Evolutionary conservation across 2,888 invertebrate genomes (phyloP).

Genomic region (Chelonus formosanus): DNA sequence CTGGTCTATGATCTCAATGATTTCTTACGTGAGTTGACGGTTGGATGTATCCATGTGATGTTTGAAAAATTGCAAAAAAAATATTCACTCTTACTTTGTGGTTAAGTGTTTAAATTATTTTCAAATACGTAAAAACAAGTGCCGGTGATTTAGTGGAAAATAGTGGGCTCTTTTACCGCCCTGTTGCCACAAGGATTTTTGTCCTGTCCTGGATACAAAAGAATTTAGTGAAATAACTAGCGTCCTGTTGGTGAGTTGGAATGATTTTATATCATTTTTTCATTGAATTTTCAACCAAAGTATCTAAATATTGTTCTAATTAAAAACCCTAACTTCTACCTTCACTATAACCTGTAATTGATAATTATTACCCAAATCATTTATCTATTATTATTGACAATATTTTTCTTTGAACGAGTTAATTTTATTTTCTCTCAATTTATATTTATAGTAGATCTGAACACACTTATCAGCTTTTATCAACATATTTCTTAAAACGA

Average conservation of each 20-base stretch:
- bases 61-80: constrained; percentile 48
- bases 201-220: constrained; percentile 50
- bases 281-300: neutral
- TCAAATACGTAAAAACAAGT: constrained; percentile 37
- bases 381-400: no score
- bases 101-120: constrained; percentile 19
- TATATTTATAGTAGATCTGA: no score
- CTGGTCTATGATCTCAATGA: constrained; percentile 50
- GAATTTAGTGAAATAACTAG: constrained; percentile 45
- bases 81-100: constrained; percentile 36
- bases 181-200: constrained; percentile 52
- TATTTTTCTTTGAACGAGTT: no score
- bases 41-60: constrained; percentile 39
- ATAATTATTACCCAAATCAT: no score
- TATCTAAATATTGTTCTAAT: neutral
- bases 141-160: constrained; percentile 44
- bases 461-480: no score
- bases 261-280: neutral
- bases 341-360: no score
- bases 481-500: no score
- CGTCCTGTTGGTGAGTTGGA: constrained; percentile 48
- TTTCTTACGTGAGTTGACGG: constrained; percentile 50
- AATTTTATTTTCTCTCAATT: no score
- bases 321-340: neutral
- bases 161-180: constrained; percentile 40